Evolutionary conservation across 2,888 invertebrate genomes (phyloP).

Genomic region (Ophion obscuratus): DNA sequence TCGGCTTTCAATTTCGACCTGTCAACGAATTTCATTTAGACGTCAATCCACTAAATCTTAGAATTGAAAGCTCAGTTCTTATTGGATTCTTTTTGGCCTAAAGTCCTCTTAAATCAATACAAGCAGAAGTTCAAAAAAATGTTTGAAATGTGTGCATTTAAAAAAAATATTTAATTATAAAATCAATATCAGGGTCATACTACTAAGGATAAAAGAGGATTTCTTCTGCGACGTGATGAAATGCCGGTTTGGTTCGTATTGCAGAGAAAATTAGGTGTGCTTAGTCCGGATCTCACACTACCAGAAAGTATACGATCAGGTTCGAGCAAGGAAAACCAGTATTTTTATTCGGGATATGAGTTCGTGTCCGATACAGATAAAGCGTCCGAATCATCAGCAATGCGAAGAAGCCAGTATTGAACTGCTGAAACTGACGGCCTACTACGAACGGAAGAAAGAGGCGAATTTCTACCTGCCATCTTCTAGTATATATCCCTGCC

Average conservation of each 20-base stretch:
- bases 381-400: slow-evolving; percentile 50
- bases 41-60: not conserved
- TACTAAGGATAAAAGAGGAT: not conserved
- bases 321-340: not conserved
- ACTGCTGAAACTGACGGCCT: slow-evolving; percentile 44
- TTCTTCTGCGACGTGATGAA: not conserved
- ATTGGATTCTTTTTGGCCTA: too few relatives aligned
- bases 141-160: too few relatives aligned
- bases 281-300: not conserved
- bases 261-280: not conserved
- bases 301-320: not conserved
- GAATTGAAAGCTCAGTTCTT: too few relatives aligned
- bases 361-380: slow-evolving; percentile 33
- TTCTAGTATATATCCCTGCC: slow-evolving; percentile 64
- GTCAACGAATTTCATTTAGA: too few relatives aligned
- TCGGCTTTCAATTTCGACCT: not conserved
- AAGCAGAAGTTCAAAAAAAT: too few relatives aligned
- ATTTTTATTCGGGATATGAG: slow-evolving; percentile 53
- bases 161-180: not conserved
- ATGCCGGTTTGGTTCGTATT: not conserved
- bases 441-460: slow-evolving; percentile 39
- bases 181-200: not conserved
- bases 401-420: slow-evolving; percentile 57
- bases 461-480: slow-evolving; percentile 59
- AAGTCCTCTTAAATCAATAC: too few relatives aligned